A percentile compares a stretch with the other conserved stretches of the same genome.
Conservation (phyloP, 2,797 vertebrate genomes). For the Pterois miles region DNA sequence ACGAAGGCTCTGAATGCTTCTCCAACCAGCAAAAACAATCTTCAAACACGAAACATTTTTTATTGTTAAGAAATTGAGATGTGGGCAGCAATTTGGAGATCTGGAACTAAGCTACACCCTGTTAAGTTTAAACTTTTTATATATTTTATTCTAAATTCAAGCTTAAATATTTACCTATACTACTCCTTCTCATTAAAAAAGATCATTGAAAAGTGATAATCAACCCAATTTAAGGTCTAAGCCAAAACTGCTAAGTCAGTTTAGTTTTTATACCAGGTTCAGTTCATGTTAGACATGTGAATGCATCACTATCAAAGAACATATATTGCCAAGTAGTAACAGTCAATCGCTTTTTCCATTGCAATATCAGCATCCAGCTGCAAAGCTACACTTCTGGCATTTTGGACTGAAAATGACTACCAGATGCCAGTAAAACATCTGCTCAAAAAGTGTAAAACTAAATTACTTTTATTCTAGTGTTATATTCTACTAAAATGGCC, state of each 20-base stretch:
- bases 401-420: no score
- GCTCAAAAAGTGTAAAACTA: no score
- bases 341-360: no score
- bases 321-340: no score
- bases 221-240: neutral
- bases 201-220: neutral
- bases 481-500: no score
- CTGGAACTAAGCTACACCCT: neutral
- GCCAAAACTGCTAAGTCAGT: neutral
- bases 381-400: no score
- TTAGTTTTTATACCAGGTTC: neutral
- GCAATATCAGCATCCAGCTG: no score
- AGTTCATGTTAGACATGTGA: neutral
- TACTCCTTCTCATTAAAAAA: neutral
- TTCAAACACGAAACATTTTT: neutral
- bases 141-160: neutral
- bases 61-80: neutral
- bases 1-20: neutral
- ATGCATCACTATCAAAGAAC: neutral
- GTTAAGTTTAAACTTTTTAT: neutral
- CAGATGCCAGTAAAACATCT: no score
- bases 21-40: no score
- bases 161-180: neutral
- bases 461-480: no score
- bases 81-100: no score